Evolutionary conservation across 2,113 vertebrate genomes (phyloP).

Genomic region (Pelecanoides urinatrix): DNA sequence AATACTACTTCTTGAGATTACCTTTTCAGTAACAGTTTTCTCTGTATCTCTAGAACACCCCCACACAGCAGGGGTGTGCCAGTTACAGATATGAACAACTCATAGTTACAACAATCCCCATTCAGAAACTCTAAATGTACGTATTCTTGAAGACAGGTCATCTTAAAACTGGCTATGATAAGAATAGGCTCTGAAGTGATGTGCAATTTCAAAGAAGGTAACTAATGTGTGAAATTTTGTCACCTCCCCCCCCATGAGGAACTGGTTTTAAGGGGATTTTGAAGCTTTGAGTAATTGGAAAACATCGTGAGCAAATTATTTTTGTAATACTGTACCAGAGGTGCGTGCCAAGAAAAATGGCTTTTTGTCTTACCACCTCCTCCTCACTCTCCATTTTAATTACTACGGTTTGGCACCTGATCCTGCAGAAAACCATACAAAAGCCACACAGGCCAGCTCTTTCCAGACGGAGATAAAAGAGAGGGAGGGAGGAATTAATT

Average conservation of each 20-base stretch:
- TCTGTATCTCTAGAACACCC: not conserved
- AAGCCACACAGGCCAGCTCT: not conserved
- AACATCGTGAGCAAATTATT: not conserved
- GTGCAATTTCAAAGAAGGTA: not conserved
- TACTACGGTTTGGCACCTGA: conserved; percentile 24
- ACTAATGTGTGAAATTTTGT: not conserved
- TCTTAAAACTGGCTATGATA: not conserved
- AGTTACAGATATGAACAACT: not conserved
- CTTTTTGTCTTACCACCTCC: conserved; percentile 29
- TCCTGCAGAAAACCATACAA: conserved; percentile 36
- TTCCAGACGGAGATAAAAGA: conserved; percentile 39
- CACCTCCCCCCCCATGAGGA: not conserved
- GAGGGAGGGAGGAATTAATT: conserved; percentile 58
- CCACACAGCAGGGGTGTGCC: not conserved
- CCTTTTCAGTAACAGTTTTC: not conserved
- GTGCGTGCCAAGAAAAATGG: not conserved
- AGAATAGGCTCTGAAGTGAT: not conserved
- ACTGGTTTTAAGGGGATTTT: not conserved
- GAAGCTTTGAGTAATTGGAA: not conserved
- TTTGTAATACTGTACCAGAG: not conserved
- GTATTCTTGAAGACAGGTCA: not conserved
- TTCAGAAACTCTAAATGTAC: not conserved
- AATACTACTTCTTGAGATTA: not conserved
- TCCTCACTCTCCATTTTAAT: conserved; percentile 53
- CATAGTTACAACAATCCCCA: not conserved